Conservation (phyloP, 2,113 vertebrate species). For the Paraplagusia blochii region DNA sequence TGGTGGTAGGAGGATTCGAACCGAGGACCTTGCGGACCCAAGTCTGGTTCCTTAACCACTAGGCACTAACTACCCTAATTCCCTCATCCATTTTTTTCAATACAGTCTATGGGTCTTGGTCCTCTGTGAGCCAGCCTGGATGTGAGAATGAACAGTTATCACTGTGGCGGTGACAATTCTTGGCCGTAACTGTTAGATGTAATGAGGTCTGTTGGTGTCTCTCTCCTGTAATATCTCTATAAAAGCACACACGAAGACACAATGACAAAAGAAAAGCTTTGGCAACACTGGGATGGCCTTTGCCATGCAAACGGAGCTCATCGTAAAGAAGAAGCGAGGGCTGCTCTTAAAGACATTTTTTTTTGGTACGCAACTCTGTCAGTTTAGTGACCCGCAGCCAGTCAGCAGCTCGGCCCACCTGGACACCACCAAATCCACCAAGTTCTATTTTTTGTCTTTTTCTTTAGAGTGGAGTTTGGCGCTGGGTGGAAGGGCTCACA, state of each 20-base stretch:
- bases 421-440: not conserved
- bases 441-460: not conserved
- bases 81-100: too few relatives aligned
- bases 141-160: conserved; percentile 13
- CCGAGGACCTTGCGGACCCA: too few relatives aligned
- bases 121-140: not conserved
- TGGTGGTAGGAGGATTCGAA: too few relatives aligned
- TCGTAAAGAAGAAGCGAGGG: conserved; percentile 19
- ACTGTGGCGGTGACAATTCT: conserved; percentile 27
- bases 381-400: conserved; percentile 44
- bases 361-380: conserved; percentile 13
- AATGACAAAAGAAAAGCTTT: conserved; percentile 60
- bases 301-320: conserved; percentile 52
- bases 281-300: conserved; percentile 62
- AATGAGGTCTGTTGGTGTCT: conserved; percentile 48
- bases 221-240: conserved; percentile 33
- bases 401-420: conserved; percentile 17
- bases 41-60: too few relatives aligned
- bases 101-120: not conserved
- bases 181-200: conserved; percentile 41
- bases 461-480: conserved; percentile 6
- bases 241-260: conserved; percentile 48
- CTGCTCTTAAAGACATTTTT: conserved; percentile 21
- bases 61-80: too few relatives aligned
- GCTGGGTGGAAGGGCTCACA: conserved; percentile 44